phyloP scores from a whole-genome alignment of 2,888 invertebrate genomes.

The Ophion costatus region DNA sequence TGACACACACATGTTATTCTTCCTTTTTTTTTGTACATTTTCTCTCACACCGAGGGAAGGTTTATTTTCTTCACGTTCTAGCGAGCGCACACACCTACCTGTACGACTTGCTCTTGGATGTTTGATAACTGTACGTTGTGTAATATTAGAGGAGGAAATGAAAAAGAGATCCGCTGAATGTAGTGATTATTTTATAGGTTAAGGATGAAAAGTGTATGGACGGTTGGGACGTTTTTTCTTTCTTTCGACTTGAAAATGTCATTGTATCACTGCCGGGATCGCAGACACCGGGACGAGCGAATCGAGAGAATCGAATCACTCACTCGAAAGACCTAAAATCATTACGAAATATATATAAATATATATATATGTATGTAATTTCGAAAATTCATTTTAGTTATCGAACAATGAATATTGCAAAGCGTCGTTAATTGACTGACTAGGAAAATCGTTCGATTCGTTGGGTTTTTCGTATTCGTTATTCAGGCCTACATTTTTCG shows the following conservation, averaged over 20 bases:
- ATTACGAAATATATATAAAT: neutral
- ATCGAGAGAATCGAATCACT: slow-evolving; percentile 4
- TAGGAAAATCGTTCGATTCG: neutral
- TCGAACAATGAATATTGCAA: neutral
- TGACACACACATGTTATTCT: neutral
- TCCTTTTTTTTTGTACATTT: slow-evolving; percentile 15
- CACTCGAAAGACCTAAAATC: slow-evolving; percentile 7
- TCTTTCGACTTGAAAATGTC: slow-evolving; percentile 40
- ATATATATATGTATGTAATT: too few relatives aligned
- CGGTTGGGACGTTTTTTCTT: slow-evolving; percentile 48
- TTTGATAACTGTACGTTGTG: slow-evolving; percentile 64
- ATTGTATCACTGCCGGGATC: slow-evolving; percentile 45
- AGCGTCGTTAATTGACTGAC: neutral
- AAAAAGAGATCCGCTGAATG: slow-evolving; percentile 54
- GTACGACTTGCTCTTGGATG: slow-evolving; percentile 66
- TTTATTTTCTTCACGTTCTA: slow-evolving; percentile 49
- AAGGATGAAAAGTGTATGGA: slow-evolving; percentile 46
- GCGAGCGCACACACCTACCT: slow-evolving; percentile 55
- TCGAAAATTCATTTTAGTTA: neutral
- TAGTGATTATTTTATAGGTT: slow-evolving; percentile 67
- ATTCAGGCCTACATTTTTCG: neutral
- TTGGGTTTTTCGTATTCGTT: neutral
- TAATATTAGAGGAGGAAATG: slow-evolving; percentile 45
- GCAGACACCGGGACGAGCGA: slow-evolving; percentile 18
- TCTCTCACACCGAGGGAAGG: slow-evolving; percentile 33